These are phyloP conservation scores for Hirtodrosophila trivittata DNA, from an alignment of 2,888 invertebrate genomes.

Conservation along the genomic window DNA sequence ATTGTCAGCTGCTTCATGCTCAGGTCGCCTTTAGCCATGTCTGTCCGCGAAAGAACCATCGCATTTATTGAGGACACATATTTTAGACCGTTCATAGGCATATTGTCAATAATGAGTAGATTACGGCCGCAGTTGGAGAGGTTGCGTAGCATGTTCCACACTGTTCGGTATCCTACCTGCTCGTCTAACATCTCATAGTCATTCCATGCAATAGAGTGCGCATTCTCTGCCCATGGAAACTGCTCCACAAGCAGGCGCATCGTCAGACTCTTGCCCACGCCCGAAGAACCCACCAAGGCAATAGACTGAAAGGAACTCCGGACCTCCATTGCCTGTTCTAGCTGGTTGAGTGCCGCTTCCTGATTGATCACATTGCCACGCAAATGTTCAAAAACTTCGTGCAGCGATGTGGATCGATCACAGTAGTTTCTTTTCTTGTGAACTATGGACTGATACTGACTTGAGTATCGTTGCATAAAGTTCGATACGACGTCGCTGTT, in stretches of 20 bases:
- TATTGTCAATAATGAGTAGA: constrained; percentile 81
- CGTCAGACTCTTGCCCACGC: constrained; percentile 81
- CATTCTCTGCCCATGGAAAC: constrained; percentile 82
- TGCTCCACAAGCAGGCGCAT: constrained; percentile 59
- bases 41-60: constrained; percentile 14
- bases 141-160: constrained; percentile 44
- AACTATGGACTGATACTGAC: constrained; percentile 75
- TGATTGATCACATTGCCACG: constrained; percentile 58
- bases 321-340: constrained; percentile 64
- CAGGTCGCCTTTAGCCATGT: not conserved
- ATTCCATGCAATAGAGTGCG: constrained; percentile 72
- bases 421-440: constrained; percentile 79
- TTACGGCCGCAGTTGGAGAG: constrained; percentile 80
- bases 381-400: constrained; percentile 52
- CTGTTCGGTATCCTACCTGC: constrained; percentile 31
- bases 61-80: constrained; percentile 64
- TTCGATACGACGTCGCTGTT: constrained; percentile 4
- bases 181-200: constrained; percentile 24
- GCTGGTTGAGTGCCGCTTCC: constrained; percentile 60
- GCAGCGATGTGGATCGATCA: constrained; percentile 43
- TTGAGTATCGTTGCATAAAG: constrained; percentile 52
- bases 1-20: constrained; percentile 60
- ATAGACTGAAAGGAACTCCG: constrained; percentile 62
- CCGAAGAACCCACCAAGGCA: constrained; percentile 77
- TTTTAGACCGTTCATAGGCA: constrained; percentile 60